Evolutionary conservation across 2,113 vertebrate species (phyloP).

Genomic region (Odontesthes bonariensis): DNA sequence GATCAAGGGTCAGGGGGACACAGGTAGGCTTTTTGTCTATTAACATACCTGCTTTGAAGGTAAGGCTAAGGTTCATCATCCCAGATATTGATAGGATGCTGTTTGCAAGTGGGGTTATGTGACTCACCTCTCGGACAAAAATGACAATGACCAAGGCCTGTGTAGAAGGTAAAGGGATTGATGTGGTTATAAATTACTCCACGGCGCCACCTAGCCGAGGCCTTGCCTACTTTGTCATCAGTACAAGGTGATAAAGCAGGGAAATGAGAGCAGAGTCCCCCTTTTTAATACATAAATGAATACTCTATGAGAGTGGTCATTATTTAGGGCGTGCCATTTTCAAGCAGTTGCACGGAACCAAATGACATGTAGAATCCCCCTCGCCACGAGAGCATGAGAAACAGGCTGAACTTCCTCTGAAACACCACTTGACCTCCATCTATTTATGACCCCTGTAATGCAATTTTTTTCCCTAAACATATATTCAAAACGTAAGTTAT

Average conservation of each 20-base stretch:
- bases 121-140: slow-evolving; percentile 85
- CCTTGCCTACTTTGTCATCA: slow-evolving; percentile 83
- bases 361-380: slow-evolving; percentile 72
- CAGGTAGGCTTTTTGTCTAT: slow-evolving; percentile 71
- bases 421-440: slow-evolving; percentile 80
- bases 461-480: slow-evolving; percentile 61
- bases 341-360: slow-evolving; percentile 63
- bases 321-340: slow-evolving; percentile 81
- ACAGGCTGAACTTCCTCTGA: slow-evolving; percentile 72
- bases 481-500: slow-evolving; percentile 84
- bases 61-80: slow-evolving; percentile 82
- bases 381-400: slow-evolving; percentile 50
- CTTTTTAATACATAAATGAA: slow-evolving; percentile 87
- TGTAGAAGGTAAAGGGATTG: slow-evolving; percentile 82
- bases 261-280: slow-evolving; percentile 79
- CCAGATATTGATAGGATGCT: slow-evolving; percentile 81
- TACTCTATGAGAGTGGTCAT: slow-evolving; percentile 84
- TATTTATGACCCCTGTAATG: slow-evolving; percentile 76
- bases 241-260: slow-evolving; percentile 82
- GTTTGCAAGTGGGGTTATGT: slow-evolving; percentile 81
- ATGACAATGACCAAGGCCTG: slow-evolving; percentile 85
- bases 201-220: slow-evolving; percentile 84
- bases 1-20: slow-evolving; percentile 75
- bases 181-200: slow-evolving; percentile 87
- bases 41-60: slow-evolving; percentile 78